These are phyloP conservation scores for Exocentrus adspersus DNA, from an alignment of 2,888 invertebrate genomes.

Conservation along the genomic window DNA sequence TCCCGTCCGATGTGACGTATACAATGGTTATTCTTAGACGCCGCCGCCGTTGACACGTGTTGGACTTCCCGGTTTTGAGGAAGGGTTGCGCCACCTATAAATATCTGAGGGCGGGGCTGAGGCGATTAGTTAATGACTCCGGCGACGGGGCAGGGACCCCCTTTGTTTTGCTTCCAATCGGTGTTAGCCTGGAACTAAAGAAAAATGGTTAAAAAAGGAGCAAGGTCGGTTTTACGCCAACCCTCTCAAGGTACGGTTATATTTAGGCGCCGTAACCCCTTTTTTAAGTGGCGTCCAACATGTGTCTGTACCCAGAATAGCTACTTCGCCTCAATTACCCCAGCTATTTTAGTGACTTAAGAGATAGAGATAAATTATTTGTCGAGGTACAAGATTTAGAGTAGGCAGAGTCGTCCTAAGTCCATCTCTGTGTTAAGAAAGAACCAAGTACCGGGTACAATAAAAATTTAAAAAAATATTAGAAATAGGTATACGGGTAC, in stretches of 20 bases:
- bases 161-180: no score
- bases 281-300: slow-evolving; percentile 11
- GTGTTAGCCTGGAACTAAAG: no score
- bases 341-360: neutral
- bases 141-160: no score
- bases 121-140: neutral
- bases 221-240: neutral
- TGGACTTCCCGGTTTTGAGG: neutral
- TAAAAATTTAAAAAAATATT: no score
- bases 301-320: slow-evolving; percentile 16
- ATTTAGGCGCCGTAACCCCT: neutral
- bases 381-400: no score
- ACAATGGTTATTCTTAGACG: slow-evolving; percentile 51
- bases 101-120: neutral
- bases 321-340: neutral
- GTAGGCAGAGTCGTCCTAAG: no score
- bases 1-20: slow-evolving; percentile 44
- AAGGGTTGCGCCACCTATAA: slow-evolving; percentile 11
- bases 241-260: neutral
- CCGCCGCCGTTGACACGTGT: slow-evolving; percentile 18
- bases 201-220: no score
- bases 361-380: no score
- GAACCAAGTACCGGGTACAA: no score
- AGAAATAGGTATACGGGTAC: no score
- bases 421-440: no score